phyloP scores from a whole-genome alignment of 2,888 invertebrate species.

The Cloeon dipterum region DNA sequence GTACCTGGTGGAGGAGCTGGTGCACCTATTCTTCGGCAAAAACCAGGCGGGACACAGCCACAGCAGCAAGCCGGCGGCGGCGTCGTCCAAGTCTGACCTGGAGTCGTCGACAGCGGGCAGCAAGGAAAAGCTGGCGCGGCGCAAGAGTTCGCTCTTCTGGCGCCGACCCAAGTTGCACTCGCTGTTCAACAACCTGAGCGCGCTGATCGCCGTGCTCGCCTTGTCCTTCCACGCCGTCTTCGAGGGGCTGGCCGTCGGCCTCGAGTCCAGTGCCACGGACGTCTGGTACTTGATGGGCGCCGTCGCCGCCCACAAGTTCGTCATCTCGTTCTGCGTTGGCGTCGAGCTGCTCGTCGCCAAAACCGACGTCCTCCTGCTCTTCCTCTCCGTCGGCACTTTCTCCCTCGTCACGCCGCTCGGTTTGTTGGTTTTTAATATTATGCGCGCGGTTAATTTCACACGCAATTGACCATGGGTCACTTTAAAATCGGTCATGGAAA shows the following conservation, averaged over 20 bases:
- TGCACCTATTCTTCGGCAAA: conserved; percentile 38
- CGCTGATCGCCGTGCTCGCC: conserved; percentile 57
- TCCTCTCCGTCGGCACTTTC: conserved; percentile 33
- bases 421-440: no score
- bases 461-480: no score
- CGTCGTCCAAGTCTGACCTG: background rate
- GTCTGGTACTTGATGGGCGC: conserved; percentile 39
- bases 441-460: no score
- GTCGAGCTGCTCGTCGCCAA: conserved; percentile 32
- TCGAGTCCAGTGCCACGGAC: conserved; percentile 34
- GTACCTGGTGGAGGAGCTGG: conserved; percentile 54
- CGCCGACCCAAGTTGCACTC: background rate
- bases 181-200: conserved; percentile 24
- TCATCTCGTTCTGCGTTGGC: conserved; percentile 41
- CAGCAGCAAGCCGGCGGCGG: background rate
- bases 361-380: conserved; percentile 21
- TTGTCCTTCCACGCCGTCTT: conserved; percentile 69
- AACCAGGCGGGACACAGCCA: conserved; percentile 18
- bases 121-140: background rate
- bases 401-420: conserved; percentile 41
- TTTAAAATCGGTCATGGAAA: no score
- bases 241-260: conserved; percentile 66
- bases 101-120: background rate
- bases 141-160: background rate
- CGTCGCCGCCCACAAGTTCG: conserved; percentile 40